Evolutionary conservation across 2,888 invertebrate species (phyloP).

Genomic region (Orchesella flavescens): DNA sequence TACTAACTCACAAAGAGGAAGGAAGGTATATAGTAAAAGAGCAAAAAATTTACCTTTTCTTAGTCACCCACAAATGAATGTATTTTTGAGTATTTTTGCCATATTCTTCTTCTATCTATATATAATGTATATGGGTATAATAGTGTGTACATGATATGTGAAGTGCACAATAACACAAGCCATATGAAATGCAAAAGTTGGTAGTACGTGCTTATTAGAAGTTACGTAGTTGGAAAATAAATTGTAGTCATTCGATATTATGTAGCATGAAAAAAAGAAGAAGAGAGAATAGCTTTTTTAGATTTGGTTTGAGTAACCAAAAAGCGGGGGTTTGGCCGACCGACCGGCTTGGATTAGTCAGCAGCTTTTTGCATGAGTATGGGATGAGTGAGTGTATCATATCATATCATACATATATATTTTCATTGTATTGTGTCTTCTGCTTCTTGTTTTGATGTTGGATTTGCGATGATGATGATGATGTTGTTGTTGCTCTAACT

Average conservation of each 20-base stretch:
- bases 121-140: background rate
- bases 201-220: background rate
- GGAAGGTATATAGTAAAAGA: too few species aligned
- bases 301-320: constrained; percentile 5
- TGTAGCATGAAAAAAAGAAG: background rate
- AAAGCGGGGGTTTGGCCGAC: constrained; percentile 36
- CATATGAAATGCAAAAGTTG: background rate
- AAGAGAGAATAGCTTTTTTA: background rate
- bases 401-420: too few species aligned
- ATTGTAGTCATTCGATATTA: constrained; percentile 25
- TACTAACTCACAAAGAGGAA: too few species aligned
- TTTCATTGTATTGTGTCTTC: too few species aligned
- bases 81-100: background rate
- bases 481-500: too few species aligned
- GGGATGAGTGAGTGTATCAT: background rate
- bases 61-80: background rate
- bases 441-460: too few species aligned
- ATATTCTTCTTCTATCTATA: background rate
- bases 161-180: background rate
- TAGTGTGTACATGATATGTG: background rate
- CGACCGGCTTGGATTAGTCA: constrained; percentile 12
- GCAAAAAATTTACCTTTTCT: background rate
- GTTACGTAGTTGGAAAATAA: constrained; percentile 45
- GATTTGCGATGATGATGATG: too few species aligned
- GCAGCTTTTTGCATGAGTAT: constrained; percentile 42